These are phyloP conservation scores for Koerneria pararmatus DNA, from an alignment of 2,888 invertebrate species.

Conservation along the genomic window DNA sequence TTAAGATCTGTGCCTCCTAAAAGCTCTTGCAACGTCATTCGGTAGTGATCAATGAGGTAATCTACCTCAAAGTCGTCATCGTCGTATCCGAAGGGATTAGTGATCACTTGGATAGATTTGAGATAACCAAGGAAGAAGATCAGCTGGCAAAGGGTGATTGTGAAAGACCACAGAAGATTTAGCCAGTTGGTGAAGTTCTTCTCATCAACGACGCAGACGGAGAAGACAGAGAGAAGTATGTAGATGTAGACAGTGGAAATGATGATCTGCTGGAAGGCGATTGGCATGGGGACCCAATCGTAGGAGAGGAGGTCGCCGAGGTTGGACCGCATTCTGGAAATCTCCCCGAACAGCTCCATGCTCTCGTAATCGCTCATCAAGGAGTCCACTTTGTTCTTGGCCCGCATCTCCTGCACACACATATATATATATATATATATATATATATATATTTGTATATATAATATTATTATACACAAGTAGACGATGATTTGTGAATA, in stretches of 20 bases:
- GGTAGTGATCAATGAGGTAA: too few relatives aligned
- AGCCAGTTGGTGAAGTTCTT: neutral
- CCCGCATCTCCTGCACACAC: conserved; percentile 22
- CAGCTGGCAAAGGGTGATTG: neutral
- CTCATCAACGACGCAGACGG: neutral
- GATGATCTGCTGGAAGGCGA: conserved; percentile 20
- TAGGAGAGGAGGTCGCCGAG: conserved; percentile 18
- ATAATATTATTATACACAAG: too few relatives aligned
- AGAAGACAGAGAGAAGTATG: conserved; percentile 12
- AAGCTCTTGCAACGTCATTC: too few relatives aligned
- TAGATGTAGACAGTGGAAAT: conserved; percentile 13
- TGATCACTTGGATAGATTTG: conserved; percentile 20
- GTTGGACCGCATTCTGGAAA: conserved; percentile 6
- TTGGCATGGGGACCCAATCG: conserved; percentile 22
- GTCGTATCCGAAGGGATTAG: conserved; percentile 23
- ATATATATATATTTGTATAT: too few relatives aligned
- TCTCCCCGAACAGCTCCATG: conserved; percentile 15
- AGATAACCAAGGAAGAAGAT: conserved; percentile 18
- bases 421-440: too few relatives aligned
- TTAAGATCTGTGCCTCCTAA: too few relatives aligned
- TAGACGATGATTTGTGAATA: too few relatives aligned
- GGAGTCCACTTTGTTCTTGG: conserved; percentile 13
- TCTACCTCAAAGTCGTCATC: conserved; percentile 22
- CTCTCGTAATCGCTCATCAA: conserved; percentile 19
- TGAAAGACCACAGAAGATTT: neutral